Percentiles rank a stretch among this genome's conserved stretches.
phyloP scores from a whole-genome alignment of 2,888 invertebrate genomes.

The Hyppa rectilinea region DNA sequence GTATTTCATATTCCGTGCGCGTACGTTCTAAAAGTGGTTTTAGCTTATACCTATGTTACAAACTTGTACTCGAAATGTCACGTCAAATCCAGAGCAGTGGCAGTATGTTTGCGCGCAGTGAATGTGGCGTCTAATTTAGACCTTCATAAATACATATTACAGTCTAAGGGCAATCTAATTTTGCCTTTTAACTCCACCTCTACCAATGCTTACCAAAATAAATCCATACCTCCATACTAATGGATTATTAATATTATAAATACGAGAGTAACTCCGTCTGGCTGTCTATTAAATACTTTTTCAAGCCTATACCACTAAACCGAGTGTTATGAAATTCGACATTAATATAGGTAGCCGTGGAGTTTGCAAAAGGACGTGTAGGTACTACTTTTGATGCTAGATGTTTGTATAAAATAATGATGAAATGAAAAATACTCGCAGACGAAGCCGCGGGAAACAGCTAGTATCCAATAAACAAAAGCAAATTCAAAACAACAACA shows the following conservation, averaged over 20 bases:
- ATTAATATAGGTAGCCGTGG: background rate
- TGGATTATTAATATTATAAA: too few relatives aligned
- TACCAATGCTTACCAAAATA: background rate
- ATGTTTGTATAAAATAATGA: background rate
- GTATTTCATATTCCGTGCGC: background rate
- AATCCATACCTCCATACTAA: background rate
- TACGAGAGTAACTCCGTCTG: background rate
- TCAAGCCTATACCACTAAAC: background rate
- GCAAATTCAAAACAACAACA: background rate
- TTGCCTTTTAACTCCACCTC: background rate
- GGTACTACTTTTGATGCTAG: too few relatives aligned
- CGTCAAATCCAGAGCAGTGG: conserved; percentile 15
- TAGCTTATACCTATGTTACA: conserved; percentile 4
- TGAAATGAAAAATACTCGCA: too few relatives aligned
- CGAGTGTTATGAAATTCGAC: background rate
- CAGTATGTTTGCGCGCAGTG: background rate
- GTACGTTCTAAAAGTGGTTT: background rate
- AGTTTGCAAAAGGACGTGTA: background rate
- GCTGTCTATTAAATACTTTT: background rate
- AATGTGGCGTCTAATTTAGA: background rate
- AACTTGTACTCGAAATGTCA: conserved; percentile 27
- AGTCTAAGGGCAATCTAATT: background rate
- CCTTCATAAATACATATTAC: conserved; percentile 15
- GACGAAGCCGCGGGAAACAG: background rate
- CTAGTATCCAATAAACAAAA: background rate